phyloP scores from a whole-genome alignment of 2,113 vertebrate species.

The Dipodomys spectabilis region DNA sequence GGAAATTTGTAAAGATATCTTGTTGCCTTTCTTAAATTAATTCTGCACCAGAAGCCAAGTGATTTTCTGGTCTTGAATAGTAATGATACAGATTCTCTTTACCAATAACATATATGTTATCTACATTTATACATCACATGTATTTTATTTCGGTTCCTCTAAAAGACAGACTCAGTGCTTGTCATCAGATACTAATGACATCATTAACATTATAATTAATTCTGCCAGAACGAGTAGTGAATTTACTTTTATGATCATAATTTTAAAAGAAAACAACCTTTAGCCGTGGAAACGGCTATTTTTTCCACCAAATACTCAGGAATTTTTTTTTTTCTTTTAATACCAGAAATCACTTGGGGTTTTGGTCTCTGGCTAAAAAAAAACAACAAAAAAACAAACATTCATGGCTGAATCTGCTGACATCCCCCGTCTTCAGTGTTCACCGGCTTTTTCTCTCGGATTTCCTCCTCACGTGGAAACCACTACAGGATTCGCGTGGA shows the following conservation, averaged over 20 bases:
- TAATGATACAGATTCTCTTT: slow-evolving; percentile 70
- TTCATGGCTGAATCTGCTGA: slow-evolving; percentile 10
- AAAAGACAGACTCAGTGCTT: slow-evolving; percentile 46
- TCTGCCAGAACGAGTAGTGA: slow-evolving; percentile 37
- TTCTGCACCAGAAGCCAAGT: slow-evolving; percentile 71
- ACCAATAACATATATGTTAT: slow-evolving; percentile 71
- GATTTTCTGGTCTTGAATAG: slow-evolving; percentile 75
- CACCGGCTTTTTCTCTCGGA: background rate
- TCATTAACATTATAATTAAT: slow-evolving; percentile 58
- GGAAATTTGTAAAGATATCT: slow-evolving; percentile 71
- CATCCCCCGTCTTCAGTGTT: background rate
- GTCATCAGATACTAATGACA: slow-evolving; percentile 33
- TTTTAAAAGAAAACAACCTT: background rate
- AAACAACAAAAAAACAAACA: background rate
- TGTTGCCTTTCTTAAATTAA: slow-evolving; percentile 73
- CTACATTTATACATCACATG: slow-evolving; percentile 53
- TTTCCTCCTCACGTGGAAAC: background rate
- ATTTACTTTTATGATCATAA: slow-evolving; percentile 50
- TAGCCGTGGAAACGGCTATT: slow-evolving; percentile 23
- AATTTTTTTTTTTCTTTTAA: slow-evolving; percentile 58
- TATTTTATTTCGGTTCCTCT: slow-evolving; percentile 59
- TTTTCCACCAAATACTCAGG: slow-evolving; percentile 38
- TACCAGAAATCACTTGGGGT: background rate
- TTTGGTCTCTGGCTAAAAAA: background rate
- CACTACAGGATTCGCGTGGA: background rate